These are phyloP conservation scores for Bellardia pandia DNA, from an alignment of 2,888 invertebrate genomes.

Conservation along the genomic window DNA sequence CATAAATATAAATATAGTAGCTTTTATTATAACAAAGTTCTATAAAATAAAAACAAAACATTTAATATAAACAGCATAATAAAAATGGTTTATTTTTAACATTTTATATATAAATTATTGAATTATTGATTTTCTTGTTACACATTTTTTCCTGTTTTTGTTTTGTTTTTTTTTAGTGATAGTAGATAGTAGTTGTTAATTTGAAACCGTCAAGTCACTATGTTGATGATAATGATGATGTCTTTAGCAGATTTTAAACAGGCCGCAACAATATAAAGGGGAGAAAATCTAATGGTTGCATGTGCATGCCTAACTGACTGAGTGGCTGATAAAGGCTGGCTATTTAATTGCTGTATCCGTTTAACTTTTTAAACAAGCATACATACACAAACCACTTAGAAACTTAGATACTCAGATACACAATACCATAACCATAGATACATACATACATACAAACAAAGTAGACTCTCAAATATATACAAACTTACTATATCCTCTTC, in stretches of 20 bases:
- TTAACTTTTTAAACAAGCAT: slow-evolving; percentile 7
- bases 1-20: background rate
- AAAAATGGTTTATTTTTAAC: slow-evolving; percentile 51
- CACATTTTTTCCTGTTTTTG: background rate
- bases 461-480: background rate
- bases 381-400: background rate
- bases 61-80: slow-evolving; percentile 33
- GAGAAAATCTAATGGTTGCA: background rate
- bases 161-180: background rate
- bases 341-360: slow-evolving; percentile 16
- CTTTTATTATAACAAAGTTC: background rate
- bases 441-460: background rate
- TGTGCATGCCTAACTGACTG: background rate
- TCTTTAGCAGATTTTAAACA: slow-evolving; percentile 36
- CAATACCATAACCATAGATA: background rate
- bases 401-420: background rate
- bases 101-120: slow-evolving; percentile 44
- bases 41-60: slow-evolving; percentile 11
- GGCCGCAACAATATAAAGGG: background rate
- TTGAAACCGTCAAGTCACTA: slow-evolving; percentile 3
- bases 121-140: slow-evolving; percentile 59
- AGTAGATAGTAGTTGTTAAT: slow-evolving; percentile 13
- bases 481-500: slow-evolving; percentile 81
- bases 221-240: background rate
- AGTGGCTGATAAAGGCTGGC: background rate